Evolutionary conservation across 1,140 invertebrate genomes (phyloP).

Genomic region (Zaprionus davidi): DNA sequence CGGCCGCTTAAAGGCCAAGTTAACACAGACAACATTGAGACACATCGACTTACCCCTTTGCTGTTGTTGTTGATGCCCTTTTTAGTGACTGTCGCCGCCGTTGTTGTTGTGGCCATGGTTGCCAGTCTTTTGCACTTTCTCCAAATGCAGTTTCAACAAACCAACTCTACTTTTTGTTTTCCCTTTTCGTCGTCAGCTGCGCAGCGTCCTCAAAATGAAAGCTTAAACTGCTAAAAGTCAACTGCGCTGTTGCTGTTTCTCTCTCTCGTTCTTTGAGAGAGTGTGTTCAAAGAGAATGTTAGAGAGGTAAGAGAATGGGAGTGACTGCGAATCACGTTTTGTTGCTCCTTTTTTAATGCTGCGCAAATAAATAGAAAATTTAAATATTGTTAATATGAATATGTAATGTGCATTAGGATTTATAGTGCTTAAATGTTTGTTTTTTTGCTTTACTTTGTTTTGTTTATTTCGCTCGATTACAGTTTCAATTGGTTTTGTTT

Average conservation of each 20-base stretch:
- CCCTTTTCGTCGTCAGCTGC: constrained; percentile 46
- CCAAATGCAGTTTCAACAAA: constrained; percentile 41
- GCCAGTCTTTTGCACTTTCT: constrained; percentile 20
- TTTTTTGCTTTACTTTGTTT: constrained; percentile 46
- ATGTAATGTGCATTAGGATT: constrained; percentile 25
- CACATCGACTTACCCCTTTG: constrained; percentile 69
- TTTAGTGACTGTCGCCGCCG: constrained; percentile 21
- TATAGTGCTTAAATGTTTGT: constrained; percentile 32
- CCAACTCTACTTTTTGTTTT: constrained; percentile 15
- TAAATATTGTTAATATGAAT: constrained; percentile 33
- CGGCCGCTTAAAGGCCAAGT: constrained; percentile 67
- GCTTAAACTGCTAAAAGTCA: constrained; percentile 48
- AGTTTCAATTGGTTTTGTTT: constrained; percentile 49
- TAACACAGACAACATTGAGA: constrained; percentile 50
- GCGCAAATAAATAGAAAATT: constrained; percentile 42
- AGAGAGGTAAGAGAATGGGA: not conserved
- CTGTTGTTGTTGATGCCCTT: constrained; percentile 48
- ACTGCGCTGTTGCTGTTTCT: constrained; percentile 58
- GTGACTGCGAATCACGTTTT: constrained; percentile 8
- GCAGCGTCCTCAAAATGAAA: constrained; percentile 60
- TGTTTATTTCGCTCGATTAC: constrained; percentile 46
- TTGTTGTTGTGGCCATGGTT: constrained; percentile 55
- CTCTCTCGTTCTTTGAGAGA: not conserved
- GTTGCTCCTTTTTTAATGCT: constrained; percentile 56
- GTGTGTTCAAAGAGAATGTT: constrained; percentile 14